Base-by-base conservation (phyloP, 2,113 vertebrate genomes). In the Prionailurus bengalensis region DNA sequence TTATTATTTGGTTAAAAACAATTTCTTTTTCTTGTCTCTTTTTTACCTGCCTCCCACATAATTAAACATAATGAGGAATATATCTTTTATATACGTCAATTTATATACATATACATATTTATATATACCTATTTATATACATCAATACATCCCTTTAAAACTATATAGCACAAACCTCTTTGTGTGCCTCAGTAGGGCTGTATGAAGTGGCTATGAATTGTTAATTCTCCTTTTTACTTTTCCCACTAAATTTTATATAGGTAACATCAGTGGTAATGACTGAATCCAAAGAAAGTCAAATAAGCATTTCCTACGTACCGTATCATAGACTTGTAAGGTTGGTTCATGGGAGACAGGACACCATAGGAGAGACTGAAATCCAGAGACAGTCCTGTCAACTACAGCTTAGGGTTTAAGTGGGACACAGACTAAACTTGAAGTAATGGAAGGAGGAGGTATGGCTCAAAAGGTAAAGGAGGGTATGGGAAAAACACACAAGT, bases 41-140 rank as follows among this genome's bases (percentile, higher is more conserved):
- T 91, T 92, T 91, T 95, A 81, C 45, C 48, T 90, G 15, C 78
- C 82, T 92, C 45, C 93, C 87, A 96, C 31, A 25, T 93, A 53
- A 96, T 97, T 97, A 90, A 96, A 63, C 66, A 45, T 53, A 55
- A 89, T 48, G 3, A 90, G 42, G 9, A 82, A 73, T 55, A 48
- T 23, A 61, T 25, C 55, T 89, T 94, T 89, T 68, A 16, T 29
- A 71, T 45, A 45, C 8, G 45, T 45, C 45, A 45, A 45, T 45
- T 9, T 45, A 45, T 45, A 45, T 45, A 45, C 45, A 45, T 45
- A 45, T 45, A 45, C 45, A 45, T 45, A 45, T 45, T 45, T 45
- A 45, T 45, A 45, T 45, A 9, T 45, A 45, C 45, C 8, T 45
- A 45, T 45, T 45, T 45, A 45, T 45, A 85, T 27, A 29, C 31